Base-by-base conservation (phyloP, 2,888 invertebrate species). In the Campoplex nolae region DNA sequence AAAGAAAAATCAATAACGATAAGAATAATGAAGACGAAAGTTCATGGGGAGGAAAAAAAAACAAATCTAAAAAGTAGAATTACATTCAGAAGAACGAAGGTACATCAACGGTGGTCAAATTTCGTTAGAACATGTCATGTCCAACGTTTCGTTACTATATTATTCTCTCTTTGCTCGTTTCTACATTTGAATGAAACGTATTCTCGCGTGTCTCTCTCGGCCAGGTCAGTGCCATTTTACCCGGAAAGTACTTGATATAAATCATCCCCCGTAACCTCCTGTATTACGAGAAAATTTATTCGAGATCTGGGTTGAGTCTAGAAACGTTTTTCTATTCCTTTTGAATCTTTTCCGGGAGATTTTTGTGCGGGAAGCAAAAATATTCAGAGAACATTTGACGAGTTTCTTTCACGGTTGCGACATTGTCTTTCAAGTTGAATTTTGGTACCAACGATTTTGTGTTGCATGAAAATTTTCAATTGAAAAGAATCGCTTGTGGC, bases 121-220 rank as follows among this genome's bases (percentile, higher is more conserved):
- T 42, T 68, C 23, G 13, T 23, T 23, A 4, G 42, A 68, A 42
- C 23, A 42, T 48, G 45, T 51, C 71, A 28, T 48, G n/a, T 23
- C 7, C 3, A 8, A 51, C 13, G 28, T 35, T 38, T 56, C 18
- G 28, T 56, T 74, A 74, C 38, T n/a, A 48, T n/a, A 28, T 48
- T 48, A 48, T 48, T 48, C 48, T 23, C 28, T 54, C 28, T 54
- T 73, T 38, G 51, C 54, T 18, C 35, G 51, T 32, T 23, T 23
- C n/a, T 13, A 54, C 9, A 38, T 62, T 76, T 48, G 18, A 62
- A 45, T 62, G 62, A 42, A 82, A 83, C 83, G 80, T 70, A 84
- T 56, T 84, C 77, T 86, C 74, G 84, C 86, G 84, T 84, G 86
- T 79, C 79, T 79, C 23, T 23, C 74, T 84, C 65, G 79, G 38